Conservation (phyloP, 2,888 invertebrate species). For the Tipula helvola region DNA sequence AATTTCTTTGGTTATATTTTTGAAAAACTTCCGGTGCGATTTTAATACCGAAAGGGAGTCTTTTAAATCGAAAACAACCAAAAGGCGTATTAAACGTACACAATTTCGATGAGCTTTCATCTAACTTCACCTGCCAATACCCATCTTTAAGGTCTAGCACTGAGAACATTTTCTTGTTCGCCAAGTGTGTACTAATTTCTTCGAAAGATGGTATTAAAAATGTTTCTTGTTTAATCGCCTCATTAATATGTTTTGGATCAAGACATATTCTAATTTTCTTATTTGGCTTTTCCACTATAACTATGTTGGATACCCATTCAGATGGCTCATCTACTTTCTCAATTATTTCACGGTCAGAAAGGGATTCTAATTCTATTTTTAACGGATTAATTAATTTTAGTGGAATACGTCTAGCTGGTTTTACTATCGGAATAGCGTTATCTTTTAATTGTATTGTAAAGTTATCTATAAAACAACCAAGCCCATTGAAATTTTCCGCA, state of each 20-base stretch:
- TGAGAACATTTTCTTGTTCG: not conserved
- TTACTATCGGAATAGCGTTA: not conserved
- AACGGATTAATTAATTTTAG: not conserved
- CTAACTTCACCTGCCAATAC: slow-evolving; percentile 15
- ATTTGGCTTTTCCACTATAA: too few species aligned
- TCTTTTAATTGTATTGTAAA: slow-evolving; percentile 8
- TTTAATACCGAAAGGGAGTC: not conserved
- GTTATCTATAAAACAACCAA: slow-evolving; percentile 7
- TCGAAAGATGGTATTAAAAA: slow-evolving; percentile 16
- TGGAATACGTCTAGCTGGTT: slow-evolving; percentile 11
- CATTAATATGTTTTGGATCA: not conserved
- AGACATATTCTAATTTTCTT: slow-evolving; percentile 11
- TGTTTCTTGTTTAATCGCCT: not conserved
- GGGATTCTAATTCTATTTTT: not conserved
- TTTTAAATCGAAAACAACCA: slow-evolving; percentile 13
- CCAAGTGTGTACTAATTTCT: slow-evolving; percentile 11
- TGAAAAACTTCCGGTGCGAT: not conserved
- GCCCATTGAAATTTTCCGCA: slow-evolving; percentile 6
- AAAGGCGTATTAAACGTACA: too few species aligned
- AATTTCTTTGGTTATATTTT: not conserved
- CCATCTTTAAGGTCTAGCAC: slow-evolving; percentile 16
- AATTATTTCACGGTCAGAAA: not conserved
- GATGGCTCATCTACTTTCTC: slow-evolving; percentile 10
- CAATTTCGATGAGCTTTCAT: too few species aligned
- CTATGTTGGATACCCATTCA: not conserved